These are phyloP conservation scores for Cardiocondyla obscurior DNA, from an alignment of 1,140 invertebrate species.

Conservation along the genomic window DNA sequence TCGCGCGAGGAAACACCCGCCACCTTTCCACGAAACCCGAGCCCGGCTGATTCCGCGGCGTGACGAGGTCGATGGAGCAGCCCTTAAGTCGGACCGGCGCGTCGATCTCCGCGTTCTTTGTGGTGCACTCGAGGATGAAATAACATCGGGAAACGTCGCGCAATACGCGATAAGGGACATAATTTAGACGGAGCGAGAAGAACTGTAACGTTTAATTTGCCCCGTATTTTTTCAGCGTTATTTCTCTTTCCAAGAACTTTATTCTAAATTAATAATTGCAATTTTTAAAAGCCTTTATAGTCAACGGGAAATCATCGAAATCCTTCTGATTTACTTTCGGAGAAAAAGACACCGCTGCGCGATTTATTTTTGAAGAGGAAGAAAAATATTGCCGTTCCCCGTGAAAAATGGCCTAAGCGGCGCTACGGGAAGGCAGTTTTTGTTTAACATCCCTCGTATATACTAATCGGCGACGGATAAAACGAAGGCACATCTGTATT, in stretches of 20 bases:
- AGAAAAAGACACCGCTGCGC: neutral
- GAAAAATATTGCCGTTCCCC: neutral
- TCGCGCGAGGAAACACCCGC: slow-evolving; percentile 15
- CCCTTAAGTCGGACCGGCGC: neutral
- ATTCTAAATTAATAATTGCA: neutral
- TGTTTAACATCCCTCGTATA: slow-evolving; percentile 71
- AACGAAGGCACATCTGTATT: slow-evolving; percentile 76
- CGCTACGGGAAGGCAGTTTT: slow-evolving; percentile 43
- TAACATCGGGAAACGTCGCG: neutral
- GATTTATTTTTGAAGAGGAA: too few relatives aligned
- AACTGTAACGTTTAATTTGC: neutral
- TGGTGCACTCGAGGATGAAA: slow-evolving; percentile 19
- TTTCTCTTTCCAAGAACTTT: too few relatives aligned
- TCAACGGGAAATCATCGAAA: neutral
- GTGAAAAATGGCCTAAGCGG: neutral
- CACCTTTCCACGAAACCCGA: slow-evolving; percentile 44
- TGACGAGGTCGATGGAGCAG: slow-evolving; percentile 26
- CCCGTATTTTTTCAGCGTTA: neutral
- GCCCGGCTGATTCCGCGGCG: slow-evolving; percentile 18
- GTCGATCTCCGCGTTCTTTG: slow-evolving; percentile 28
- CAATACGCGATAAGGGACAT: neutral
- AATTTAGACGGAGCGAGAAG: neutral
- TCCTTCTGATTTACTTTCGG: neutral
- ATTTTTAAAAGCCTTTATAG: neutral
- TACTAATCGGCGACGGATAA: slow-evolving; percentile 69